Conservation (phyloP, 2,113 vertebrate species). For the Xenopus borealis region DNA sequence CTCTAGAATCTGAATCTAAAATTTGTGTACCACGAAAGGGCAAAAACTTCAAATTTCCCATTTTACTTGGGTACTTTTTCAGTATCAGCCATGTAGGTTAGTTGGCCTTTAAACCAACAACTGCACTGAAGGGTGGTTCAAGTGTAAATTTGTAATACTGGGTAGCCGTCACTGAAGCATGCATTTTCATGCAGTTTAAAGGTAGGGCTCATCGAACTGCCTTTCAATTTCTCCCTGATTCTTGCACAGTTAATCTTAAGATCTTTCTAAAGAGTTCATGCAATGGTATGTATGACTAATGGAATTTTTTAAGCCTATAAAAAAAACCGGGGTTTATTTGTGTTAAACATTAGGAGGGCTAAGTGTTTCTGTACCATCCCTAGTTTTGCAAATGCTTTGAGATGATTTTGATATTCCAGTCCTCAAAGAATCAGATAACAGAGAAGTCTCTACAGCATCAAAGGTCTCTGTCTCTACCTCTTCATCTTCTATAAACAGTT, state of each 20-base stretch:
- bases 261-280: slow-evolving; percentile 75
- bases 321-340: slow-evolving; percentile 71
- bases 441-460: slow-evolving; percentile 69
- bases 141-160: slow-evolving; percentile 61
- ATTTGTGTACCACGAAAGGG: slow-evolving; percentile 47
- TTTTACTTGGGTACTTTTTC: slow-evolving; percentile 43
- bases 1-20: slow-evolving; percentile 62
- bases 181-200: slow-evolving; percentile 82
- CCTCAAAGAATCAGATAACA: slow-evolving; percentile 82
- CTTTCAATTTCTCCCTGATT: slow-evolving; percentile 63
- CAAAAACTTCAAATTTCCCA: slow-evolving; percentile 56
- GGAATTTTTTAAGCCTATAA: slow-evolving; percentile 69
- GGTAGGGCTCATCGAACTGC: slow-evolving; percentile 61
- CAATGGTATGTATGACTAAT: slow-evolving; percentile 78
- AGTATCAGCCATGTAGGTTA: slow-evolving; percentile 58
- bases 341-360: slow-evolving; percentile 85
- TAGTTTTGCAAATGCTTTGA: slow-evolving; percentile 69
- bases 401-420: slow-evolving; percentile 76
- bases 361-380: slow-evolving; percentile 76
- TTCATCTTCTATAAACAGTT: slow-evolving; percentile 89
- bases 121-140: slow-evolving; percentile 52
- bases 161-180: slow-evolving; percentile 74
- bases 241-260: slow-evolving; percentile 59
- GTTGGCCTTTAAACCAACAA: slow-evolving; percentile 58
- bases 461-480: slow-evolving; percentile 76